Evolutionary conservation across 2,888 invertebrate species (phyloP).

Genomic region (Heliconius ismenius): DNA sequence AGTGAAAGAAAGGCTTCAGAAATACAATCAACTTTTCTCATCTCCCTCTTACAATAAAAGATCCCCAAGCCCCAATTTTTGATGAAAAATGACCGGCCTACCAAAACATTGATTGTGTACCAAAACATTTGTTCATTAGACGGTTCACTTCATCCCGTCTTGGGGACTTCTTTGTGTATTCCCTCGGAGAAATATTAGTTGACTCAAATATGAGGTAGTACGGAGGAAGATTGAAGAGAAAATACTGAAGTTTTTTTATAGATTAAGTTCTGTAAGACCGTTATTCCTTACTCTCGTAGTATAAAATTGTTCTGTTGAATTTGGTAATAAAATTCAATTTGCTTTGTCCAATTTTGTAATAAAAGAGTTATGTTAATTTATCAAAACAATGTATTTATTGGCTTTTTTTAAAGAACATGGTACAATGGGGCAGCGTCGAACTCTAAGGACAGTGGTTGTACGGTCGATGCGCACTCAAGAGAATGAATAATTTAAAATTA

Average conservation of each 20-base stretch:
- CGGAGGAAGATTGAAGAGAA: background rate
- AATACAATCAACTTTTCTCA: conserved; percentile 52
- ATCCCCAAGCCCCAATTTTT: conserved; percentile 60
- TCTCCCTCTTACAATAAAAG: conserved; percentile 56
- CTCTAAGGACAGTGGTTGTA: too few relatives aligned
- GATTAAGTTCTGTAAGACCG: background rate
- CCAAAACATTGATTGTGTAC: conserved; percentile 59
- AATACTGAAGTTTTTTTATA: background rate
- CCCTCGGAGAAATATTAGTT: conserved; percentile 13
- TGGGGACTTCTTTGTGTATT: conserved; percentile 31
- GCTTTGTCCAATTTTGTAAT: background rate
- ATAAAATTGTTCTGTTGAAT: background rate
- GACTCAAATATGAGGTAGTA: background rate
- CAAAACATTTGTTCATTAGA: conserved; percentile 69
- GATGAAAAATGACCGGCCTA: conserved; percentile 68
- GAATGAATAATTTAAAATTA: too few relatives aligned
- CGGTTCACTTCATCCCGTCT: conserved; percentile 48
- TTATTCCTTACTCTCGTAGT: background rate
- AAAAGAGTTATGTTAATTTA: too few relatives aligned
- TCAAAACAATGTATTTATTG: too few relatives aligned
- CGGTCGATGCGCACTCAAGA: too few relatives aligned
- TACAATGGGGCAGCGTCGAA: too few relatives aligned
- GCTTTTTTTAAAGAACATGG: too few relatives aligned
- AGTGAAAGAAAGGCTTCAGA: background rate
- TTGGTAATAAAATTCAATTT: background rate